Base-by-base conservation (phyloP, 2,888 invertebrate species). In the Drosophila histrio region DNA sequence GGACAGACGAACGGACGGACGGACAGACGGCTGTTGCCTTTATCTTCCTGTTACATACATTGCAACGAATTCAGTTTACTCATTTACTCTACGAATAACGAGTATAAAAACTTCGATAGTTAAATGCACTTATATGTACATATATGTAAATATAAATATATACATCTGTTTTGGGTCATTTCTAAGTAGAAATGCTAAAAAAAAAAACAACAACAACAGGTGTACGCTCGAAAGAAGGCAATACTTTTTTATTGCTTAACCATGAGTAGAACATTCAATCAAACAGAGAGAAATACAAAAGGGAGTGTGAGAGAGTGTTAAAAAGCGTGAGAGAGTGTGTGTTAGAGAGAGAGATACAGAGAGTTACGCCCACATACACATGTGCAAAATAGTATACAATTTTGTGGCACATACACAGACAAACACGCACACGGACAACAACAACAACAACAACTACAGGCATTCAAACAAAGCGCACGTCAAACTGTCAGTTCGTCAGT, bases 181-280 rank as follows among this genome's bases (percentile, higher is more conserved):
- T 30, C n/a, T 11, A 5, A 22, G 54, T 15, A 15, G 21, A 39
- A 38, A 39, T 17, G 19, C 11, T 24, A 36, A 24, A 24, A 32
- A 2, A 11, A 17, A 49, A 30, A 19, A 19, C 26, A 19, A 36
- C n/a, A n/a, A n/a, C n/a, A n/a, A 34, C 9, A 5, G 21, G 8
- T 22, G 26, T 41, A 30, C 72, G 62, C 74, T 47, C 21, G 26
- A 73, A 81, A 65, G 68, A 47, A 67, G 72, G 83, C 84, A 72
- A 64, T 43, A 58, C 21, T 68, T 68, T 67, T 64, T 54, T 59
- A 30, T 38, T 56, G 21, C 53, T 39, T 38, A 57, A 54, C 36
- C 38, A 46, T 57, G 59, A 63, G 36, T 47, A 61, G 60, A 44
- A 36, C 26, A 39, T 38, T 54, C 30, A 26, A 57, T 52, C 24